Percentiles rank a stretch among this genome's conserved stretches.
Evolutionary conservation across 2,888 invertebrate genomes (phyloP).

Genomic region (Rhagonycha lutea): DNA sequence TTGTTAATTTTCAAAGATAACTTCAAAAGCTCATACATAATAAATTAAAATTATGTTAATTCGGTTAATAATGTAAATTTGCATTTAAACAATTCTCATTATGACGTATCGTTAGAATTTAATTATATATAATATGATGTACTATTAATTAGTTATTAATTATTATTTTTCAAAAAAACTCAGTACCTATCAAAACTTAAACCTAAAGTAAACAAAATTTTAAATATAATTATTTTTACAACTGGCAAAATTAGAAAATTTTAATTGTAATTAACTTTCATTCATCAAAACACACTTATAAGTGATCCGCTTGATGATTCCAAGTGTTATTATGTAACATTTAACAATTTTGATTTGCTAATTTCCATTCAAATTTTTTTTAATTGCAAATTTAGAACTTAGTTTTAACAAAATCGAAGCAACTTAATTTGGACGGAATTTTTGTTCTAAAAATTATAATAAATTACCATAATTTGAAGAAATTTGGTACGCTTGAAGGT

Average conservation of each 20-base stretch:
- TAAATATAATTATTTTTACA: slow-evolving; percentile 4
- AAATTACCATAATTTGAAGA: background rate
- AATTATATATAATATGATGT: slow-evolving; percentile 33
- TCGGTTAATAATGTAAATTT: slow-evolving; percentile 22
- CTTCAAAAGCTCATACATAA: slow-evolving; percentile 1
- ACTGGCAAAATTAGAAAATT: background rate
- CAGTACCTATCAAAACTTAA: background rate
- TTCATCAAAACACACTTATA: background rate
- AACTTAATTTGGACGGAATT: background rate
- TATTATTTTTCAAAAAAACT: background rate
- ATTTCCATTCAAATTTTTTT: background rate
- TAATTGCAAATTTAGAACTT: background rate
- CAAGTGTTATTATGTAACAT: background rate
- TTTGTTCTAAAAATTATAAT: background rate
- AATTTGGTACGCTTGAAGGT: background rate
- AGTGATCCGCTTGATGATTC: background rate
- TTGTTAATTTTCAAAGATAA: background rate
- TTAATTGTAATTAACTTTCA: background rate
- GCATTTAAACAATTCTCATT: slow-evolving; percentile 29
- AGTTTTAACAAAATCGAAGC: background rate
- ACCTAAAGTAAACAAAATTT: background rate
- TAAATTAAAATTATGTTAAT: slow-evolving; percentile 16
- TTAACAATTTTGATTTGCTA: background rate
- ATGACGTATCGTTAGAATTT: slow-evolving; percentile 25
- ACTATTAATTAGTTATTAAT: slow-evolving; percentile 15